Evolutionary conservation across 2,113 vertebrate species (phyloP), one percentile per base, ranked within the genome.

Genomic region (Calypte anna): DNA sequence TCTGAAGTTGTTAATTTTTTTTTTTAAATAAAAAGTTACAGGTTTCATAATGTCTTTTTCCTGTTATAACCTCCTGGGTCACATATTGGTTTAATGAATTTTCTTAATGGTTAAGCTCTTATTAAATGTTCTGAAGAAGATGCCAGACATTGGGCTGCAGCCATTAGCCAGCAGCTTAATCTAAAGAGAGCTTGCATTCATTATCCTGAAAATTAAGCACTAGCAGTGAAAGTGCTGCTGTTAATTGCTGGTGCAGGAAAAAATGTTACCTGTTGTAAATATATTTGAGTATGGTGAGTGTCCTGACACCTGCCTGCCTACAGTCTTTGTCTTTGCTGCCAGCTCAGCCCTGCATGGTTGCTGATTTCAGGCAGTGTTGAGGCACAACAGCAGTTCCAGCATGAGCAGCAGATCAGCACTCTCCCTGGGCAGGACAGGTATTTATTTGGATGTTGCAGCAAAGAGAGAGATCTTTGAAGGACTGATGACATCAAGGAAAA

Each of bases 1-100:
- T 98, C 97, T 98, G 94, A 98, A 98, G 93, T 94, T 97, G 97
- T 97, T 98, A 92, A 81, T 91, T 97, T 97, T 96, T 92, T 85
- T 33, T 90, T 93, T 86, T 96, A 66, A 33, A 98, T 98, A 98
- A 98, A 98, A 97, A 92, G 92, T 98, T 97, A 96, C 96, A 98
- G 96, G 97, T 97, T 97, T 98, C 84, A 76, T 72, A 76, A 72
- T 94, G 88, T 97, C 95, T 94, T 94, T 94, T 95, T 87, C 91
- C 91, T 96, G 43, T 93, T 96, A 44, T 59, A 92, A 94, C 79
- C 36, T 76, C 73, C 50, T 75, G 82, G 40, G 68, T 55, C 36
- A 6, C 78, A 27, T 12, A 25, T n/a, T 67, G 44, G 23, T 72
- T 53, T 61, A 25, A 8, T 88, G 43, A 63, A n/a, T 74, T 82